Evolutionary conservation across 2,888 invertebrate genomes (phyloP).

Genomic region (Megalurothrips usitatus): DNA sequence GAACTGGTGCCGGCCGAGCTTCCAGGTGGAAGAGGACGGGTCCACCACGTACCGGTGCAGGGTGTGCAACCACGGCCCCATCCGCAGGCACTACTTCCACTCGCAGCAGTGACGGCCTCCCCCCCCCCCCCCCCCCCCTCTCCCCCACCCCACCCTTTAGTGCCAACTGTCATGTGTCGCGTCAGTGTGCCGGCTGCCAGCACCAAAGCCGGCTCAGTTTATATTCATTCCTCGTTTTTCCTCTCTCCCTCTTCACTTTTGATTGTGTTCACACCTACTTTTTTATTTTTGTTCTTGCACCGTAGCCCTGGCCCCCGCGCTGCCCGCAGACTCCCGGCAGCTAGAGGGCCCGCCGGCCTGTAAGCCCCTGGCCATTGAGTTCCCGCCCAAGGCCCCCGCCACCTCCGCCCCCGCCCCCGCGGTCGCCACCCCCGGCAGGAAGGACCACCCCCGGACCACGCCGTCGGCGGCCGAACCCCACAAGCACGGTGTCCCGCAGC

Average conservation of each 20-base stretch:
- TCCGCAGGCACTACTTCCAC: conserved; percentile 5
- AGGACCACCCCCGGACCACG: not conserved
- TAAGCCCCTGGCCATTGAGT: conserved; percentile 11
- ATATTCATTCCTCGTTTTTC: not conserved
- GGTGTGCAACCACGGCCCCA: conserved; percentile 15
- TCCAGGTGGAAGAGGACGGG: conserved; percentile 2
- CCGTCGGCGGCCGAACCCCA: not conserved
- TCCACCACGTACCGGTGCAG: not conserved
- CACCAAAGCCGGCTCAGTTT: not conserved
- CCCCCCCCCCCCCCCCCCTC: not conserved
- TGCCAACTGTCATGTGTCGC: not conserved
- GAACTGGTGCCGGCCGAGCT: conserved; percentile 21
- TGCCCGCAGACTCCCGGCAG: conserved; percentile 8
- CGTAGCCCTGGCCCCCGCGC: not conserved
- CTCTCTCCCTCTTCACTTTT: not conserved
- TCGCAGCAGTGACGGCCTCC: not conserved
- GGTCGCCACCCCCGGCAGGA: not conserved
- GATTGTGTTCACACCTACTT: not conserved
- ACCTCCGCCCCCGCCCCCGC: not conserved
- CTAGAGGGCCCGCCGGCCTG: not conserved
- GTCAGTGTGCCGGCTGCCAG: not conserved
- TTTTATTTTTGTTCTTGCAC: not conserved
- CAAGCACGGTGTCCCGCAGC: not conserved
- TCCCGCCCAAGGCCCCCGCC: not conserved
- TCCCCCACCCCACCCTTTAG: not conserved